Evolutionary conservation across 2,888 invertebrate species (phyloP).

Genomic region (Graphium colonna): DNA sequence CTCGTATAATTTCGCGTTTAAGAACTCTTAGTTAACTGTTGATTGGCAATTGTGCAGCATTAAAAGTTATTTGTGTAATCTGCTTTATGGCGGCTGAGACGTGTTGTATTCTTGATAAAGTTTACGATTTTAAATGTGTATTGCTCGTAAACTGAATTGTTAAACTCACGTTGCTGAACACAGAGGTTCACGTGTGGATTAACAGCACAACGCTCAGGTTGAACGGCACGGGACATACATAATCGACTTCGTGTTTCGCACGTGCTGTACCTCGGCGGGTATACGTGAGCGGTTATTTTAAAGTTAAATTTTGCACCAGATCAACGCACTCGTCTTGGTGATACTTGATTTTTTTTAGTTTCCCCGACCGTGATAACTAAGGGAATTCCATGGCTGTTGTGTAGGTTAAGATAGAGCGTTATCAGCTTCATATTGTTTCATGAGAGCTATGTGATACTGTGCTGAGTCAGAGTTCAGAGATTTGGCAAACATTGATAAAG

Average conservation of each 20-base stretch:
- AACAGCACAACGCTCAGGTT: neutral
- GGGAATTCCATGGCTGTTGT: neutral
- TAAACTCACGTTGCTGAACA: conserved; percentile 1
- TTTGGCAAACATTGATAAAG: conserved; percentile 29
- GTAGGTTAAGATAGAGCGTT: conserved; percentile 1
- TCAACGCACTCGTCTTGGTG: neutral
- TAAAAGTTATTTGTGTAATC: neutral
- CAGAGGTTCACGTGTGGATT: conserved; percentile 6
- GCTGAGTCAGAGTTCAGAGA: conserved; percentile 28
- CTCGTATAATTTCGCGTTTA: conserved; percentile 11
- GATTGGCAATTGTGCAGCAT: neutral
- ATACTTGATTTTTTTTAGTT: too few relatives aligned
- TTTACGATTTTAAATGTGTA: neutral
- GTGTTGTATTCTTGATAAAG: neutral
- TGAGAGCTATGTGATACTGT: conserved; percentile 6
- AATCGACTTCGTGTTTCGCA: conserved; percentile 5
- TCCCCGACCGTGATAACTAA: too few relatives aligned
- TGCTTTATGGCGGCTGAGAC: too few relatives aligned
- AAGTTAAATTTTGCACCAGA: neutral
- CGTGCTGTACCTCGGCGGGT: neutral
- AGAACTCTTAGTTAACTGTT: conserved; percentile 6
- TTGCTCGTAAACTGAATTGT: neutral
- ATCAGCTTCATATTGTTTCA: neutral
- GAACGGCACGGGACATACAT: conserved; percentile 10
- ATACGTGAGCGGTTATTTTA: conserved; percentile 5